These are phyloP conservation scores for Hypolimnas misippus DNA, from an alignment of 2,888 invertebrate species.

Conservation along the genomic window DNA sequence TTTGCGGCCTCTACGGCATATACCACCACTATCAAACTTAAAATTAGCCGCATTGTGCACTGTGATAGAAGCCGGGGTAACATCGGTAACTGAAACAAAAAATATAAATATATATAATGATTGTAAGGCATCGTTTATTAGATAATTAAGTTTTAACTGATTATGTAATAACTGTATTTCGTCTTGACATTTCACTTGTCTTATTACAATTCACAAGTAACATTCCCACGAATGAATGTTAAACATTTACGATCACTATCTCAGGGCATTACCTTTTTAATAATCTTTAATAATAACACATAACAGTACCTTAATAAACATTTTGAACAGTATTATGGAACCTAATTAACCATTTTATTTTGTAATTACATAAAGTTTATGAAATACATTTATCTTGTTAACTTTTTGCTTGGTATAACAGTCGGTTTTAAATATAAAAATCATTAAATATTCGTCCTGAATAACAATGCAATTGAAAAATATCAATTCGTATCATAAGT, in stretches of 20 bases:
- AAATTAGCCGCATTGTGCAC: conserved; percentile 75
- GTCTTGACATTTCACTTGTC: conserved; percentile 9
- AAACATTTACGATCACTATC: conserved; percentile 63
- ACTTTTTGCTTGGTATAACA: neutral
- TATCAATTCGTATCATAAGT: conserved; percentile 27
- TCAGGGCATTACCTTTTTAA: conserved; percentile 62
- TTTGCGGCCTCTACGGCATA: conserved; percentile 76
- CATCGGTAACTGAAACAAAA: conserved; percentile 79
- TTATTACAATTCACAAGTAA: conserved; percentile 25
- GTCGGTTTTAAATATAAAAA: conserved; percentile 13
- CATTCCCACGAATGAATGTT: conserved; percentile 43
- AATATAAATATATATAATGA: conserved; percentile 29
- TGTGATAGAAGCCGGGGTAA: conserved; percentile 72
- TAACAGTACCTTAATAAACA: conserved; percentile 37
- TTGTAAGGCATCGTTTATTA: neutral
- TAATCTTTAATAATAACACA: conserved; percentile 55
- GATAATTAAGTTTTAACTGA: conserved; percentile 1
- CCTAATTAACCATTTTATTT: conserved; percentile 32
- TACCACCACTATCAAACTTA: conserved; percentile 74
- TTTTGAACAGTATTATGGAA: conserved; percentile 51
- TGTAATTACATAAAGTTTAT: conserved; percentile 14
- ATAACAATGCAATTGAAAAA: conserved; percentile 15
- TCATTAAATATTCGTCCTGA: conserved; percentile 27
- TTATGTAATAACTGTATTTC: neutral
- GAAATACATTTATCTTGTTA: neutral